A percentile compares a stretch with the other conserved stretches of the same genome.
Conservation (phyloP, 2,888 invertebrate species). For the Siphonodentalium dalli region DNA sequence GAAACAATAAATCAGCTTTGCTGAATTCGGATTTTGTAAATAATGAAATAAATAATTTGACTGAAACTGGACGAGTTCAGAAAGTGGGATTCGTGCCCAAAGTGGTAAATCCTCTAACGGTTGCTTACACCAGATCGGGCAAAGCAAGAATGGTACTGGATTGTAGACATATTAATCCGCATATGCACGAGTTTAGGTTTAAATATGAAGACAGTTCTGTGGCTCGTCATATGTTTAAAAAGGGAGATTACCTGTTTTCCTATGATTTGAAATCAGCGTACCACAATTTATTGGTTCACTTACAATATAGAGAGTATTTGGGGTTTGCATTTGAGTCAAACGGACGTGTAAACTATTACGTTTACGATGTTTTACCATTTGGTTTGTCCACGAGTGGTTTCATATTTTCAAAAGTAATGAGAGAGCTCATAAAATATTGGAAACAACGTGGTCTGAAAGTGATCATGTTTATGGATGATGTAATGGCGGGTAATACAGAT, state of each 20-base stretch:
- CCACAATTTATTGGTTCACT: constrained; percentile 3
- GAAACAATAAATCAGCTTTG: too few relatives aligned
- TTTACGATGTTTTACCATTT: constrained; percentile 28
- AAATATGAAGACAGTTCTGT: neutral
- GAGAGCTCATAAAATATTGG: constrained; percentile 15
- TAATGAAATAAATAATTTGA: too few relatives aligned
- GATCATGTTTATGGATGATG: constrained; percentile 28
- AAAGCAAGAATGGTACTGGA: too few relatives aligned
- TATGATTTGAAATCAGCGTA: constrained; percentile 12
- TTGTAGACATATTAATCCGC: neutral
- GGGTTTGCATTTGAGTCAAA: constrained; percentile 2
- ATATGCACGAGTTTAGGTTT: neutral
- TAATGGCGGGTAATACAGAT: constrained; percentile 11
- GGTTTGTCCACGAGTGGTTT: constrained; percentile 24
- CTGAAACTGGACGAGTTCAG: too few relatives aligned
- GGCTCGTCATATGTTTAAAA: neutral
- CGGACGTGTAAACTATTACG: constrained; percentile 11
- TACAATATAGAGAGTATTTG: neutral
- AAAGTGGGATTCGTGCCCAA: too few relatives aligned
- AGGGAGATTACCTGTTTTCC: constrained; percentile 5
- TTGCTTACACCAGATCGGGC: neutral
- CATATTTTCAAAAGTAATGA: constrained; percentile 25
- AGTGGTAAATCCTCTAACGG: too few relatives aligned
- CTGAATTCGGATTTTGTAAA: too few relatives aligned
- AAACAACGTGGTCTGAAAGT: constrained; percentile 18